These are phyloP conservation scores for Sarcophaga subvicina DNA, from an alignment of 2,888 invertebrate genomes.

Conservation along the genomic window DNA sequence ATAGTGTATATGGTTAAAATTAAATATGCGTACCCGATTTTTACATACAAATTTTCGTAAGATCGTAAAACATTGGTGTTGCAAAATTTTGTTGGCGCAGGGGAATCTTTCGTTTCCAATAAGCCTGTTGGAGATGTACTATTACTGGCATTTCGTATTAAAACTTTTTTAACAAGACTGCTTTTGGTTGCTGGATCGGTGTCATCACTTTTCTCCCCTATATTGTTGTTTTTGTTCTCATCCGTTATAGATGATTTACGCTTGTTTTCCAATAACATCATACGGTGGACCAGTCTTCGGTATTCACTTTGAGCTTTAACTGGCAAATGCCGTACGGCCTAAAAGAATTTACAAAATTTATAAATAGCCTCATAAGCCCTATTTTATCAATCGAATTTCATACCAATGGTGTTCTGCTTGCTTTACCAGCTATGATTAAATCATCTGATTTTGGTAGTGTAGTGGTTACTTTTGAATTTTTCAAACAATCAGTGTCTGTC, in stretches of 20 bases:
- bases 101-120: not conserved
- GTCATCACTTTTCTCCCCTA: constrained; percentile 16
- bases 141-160: constrained; percentile 58
- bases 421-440: not conserved
- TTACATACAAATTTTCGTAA: constrained; percentile 77
- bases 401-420: constrained; percentile 37
- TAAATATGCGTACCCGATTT: constrained; percentile 75
- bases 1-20: not conserved
- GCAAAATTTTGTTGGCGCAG: constrained; percentile 69
- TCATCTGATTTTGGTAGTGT: not conserved
- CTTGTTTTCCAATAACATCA: constrained; percentile 79
- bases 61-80: constrained; percentile 72
- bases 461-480: not conserved
- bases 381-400: constrained; percentile 32
- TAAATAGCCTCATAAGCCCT: constrained; percentile 10
- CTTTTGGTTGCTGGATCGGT: constrained; percentile 5
- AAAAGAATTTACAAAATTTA: constrained; percentile 32
- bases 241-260: constrained; percentile 61
- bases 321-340: constrained; percentile 81
- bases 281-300: constrained; percentile 78
- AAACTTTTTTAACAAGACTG: constrained; percentile 55
- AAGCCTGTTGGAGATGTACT: constrained; percentile 8
- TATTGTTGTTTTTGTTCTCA: not conserved
- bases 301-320: constrained; percentile 81
- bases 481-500: constrained; percentile 55